Evolutionary conservation across 2,888 invertebrate species (phyloP).

Genomic region (Epicampocera succincta): DNA sequence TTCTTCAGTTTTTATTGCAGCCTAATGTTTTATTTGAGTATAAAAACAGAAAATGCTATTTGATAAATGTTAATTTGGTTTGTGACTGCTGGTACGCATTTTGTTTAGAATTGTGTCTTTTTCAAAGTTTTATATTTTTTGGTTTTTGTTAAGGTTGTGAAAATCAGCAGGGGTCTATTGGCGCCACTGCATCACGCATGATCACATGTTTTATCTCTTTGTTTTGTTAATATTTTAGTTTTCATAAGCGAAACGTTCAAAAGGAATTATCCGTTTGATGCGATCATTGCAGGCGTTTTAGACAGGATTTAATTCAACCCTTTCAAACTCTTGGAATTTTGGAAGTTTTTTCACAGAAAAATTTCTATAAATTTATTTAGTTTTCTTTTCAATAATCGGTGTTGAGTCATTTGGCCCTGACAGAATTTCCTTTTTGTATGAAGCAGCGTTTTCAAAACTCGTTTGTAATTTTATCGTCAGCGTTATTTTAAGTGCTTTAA

Average conservation of each 20-base stretch:
- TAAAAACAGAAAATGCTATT: background rate
- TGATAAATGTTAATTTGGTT: slow-evolving; percentile 4
- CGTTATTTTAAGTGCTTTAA: too few species aligned
- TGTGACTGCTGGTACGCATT: slow-evolving; percentile 15
- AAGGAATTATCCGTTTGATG: slow-evolving; percentile 47
- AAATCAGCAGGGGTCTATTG: slow-evolving; percentile 79
- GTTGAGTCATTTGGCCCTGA: too few species aligned
- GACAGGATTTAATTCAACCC: slow-evolving; percentile 33
- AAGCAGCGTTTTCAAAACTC: too few species aligned
- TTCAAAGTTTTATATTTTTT: background rate
- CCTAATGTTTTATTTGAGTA: background rate
- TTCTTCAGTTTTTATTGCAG: slow-evolving; percentile 30
- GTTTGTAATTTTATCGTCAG: too few species aligned
- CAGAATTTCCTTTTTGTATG: too few species aligned
- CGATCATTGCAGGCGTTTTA: slow-evolving; percentile 66
- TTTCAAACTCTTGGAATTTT: too few species aligned
- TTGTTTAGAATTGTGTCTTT: slow-evolving; percentile 35
- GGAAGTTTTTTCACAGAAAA: background rate
- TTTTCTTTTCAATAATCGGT: too few species aligned
- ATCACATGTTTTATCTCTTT: slow-evolving; percentile 59
- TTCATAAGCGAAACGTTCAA: slow-evolving; percentile 39
- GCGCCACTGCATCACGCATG: slow-evolving; percentile 77
- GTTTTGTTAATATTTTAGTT: slow-evolving; percentile 31
- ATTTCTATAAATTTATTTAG: too few species aligned
- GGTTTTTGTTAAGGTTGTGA: slow-evolving; percentile 67